These are phyloP conservation scores for Deroplatys truncata DNA, from an alignment of 2,888 invertebrate genomes.

Conservation along the genomic window DNA sequence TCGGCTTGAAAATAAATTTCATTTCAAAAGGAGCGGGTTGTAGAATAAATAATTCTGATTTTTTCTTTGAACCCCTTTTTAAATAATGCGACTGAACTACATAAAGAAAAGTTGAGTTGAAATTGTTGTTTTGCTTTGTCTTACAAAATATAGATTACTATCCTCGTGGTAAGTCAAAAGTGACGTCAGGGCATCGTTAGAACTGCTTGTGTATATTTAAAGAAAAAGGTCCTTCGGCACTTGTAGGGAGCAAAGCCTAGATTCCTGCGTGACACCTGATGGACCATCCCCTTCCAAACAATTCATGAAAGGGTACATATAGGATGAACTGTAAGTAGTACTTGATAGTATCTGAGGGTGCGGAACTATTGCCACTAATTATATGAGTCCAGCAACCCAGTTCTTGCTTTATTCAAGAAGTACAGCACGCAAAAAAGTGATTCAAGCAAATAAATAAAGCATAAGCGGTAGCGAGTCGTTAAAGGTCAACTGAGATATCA, in stretches of 20 bases:
- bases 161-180: background rate
- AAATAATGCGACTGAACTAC: no score
- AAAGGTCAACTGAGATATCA: no score
- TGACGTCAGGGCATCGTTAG: background rate
- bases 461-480: background rate
- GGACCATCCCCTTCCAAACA: background rate
- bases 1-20: no score
- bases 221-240: background rate
- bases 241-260: background rate
- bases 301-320: background rate
- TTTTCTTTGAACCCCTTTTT: no score
- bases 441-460: background rate
- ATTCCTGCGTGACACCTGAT: background rate
- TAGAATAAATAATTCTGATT: no score
- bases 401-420: background rate
- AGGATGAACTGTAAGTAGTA: background rate
- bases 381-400: background rate
- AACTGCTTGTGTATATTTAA: background rate
- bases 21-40: no score
- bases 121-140: no score
- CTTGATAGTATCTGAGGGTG: background rate
- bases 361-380: background rate
- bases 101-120: no score
- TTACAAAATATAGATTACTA: background rate
- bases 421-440: background rate